Evolutionary conservation across 2,113 vertebrate genomes (phyloP), one percentile per base, ranked within the genome.

Genomic region (Oryzias javanicus): DNA sequence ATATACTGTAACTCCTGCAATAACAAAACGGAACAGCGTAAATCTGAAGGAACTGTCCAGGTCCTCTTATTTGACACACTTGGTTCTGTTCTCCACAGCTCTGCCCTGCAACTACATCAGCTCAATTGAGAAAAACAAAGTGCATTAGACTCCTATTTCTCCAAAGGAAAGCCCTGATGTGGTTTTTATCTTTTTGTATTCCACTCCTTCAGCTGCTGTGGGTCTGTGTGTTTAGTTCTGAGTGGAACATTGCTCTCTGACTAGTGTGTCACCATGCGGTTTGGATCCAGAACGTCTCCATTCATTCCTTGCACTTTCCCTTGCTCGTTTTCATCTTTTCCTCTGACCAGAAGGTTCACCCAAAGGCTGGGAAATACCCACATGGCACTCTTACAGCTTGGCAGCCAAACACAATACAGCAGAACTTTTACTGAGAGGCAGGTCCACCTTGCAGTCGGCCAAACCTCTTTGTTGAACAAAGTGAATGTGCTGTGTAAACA

Each of bases 291-390:
- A 51, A 70, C 60, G 72, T 75, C 72, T 22, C 54, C 19, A 4
- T 41, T 81, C 74, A 63, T 61, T 72, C 48, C 35, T 14, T 60
- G 54, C 41, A 70, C 54, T 55, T 17, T 40, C 54, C 29, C 48
- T 18, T 50, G 44, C 42, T 18, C 18, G 78, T 70, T 74, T 41
- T 55, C 71, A 57, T 56, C 18, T 46, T 20, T 56, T 62, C 64
- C 71, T 65, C 35, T 72, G 74, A 79, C 70, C 70, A 64, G 72
- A 71, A 49, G 67, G 84, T 82, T 88, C 84, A 83, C 49, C 20
- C 48, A 75, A 65, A 86, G 84, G 84, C 82, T 68, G 78, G 80
- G 78, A 72, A 85, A 86, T 64, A 83, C 84, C 80, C 74, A 12
- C 42, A 60, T 35, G 40, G 54, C 54, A 17, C 45, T 47, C 58